Evolutionary conservation across 1,140 invertebrate species (phyloP), one percentile per base, ranked within the genome.

Genomic region (Chionoecetes opilio): DNA sequence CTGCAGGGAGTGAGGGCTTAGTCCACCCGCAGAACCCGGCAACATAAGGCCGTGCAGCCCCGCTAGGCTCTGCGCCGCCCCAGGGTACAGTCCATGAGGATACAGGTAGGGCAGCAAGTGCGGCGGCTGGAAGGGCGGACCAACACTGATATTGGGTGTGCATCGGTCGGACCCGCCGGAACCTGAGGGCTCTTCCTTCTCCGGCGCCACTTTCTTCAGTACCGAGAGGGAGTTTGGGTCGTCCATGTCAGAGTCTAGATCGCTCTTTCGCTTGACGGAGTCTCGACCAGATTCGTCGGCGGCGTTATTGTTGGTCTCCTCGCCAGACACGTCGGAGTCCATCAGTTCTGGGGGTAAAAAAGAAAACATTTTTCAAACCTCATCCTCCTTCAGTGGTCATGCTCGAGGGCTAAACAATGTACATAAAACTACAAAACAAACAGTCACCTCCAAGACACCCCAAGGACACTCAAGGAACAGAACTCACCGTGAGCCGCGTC

Each of bases 41-140:
- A 96, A 95, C 96, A 96, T 96, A 87, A 96, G 96, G 26, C 96
- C 96, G 82, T 93, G 98, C 2, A 97, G 96, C 98, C 98, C 84
- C 98, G 97, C 96, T 3, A 98, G 97, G 17, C 97, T 91, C 97
- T 96, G 97, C 84, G 96, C 95, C 11, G 93, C 96, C 14, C 97
- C 97, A 29, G 98, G 98, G 97, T 99, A 99, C 89, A 99, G 97
- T 2, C 98, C 98, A 1, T 97, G 97, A n/a, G 98, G 98, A 97
- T 99, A 99, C 26, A 99, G 98, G 97, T 99, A 99, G 93, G 98
- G 99, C 96, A 99, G 97, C 88, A 99, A 97, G 97, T 98, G 98
- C 29, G 97, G 97, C 17, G 98, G 98, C 96, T 99, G 98, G 17
- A 99, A 98, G 11, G 99, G 98, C 31, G 98, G 98, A 14, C 99